These are phyloP conservation scores for Micropoecilia bifurca DNA, from an alignment of 2,797 vertebrate genomes.

Conservation along the genomic window DNA sequence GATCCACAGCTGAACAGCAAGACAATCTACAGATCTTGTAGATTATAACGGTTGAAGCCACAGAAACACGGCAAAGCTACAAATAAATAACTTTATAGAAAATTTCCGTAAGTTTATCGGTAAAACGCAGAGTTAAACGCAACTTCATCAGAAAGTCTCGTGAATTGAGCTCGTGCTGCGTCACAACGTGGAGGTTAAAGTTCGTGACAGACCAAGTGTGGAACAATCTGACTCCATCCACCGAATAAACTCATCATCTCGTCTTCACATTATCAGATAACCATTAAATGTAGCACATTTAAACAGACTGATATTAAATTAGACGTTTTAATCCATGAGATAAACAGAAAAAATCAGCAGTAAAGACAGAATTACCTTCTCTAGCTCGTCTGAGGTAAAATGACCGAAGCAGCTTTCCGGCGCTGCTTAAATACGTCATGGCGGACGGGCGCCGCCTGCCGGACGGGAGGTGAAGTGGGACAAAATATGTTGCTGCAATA, in stretches of 20 bases:
- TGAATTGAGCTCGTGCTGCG: background rate
- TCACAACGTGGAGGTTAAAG: background rate
- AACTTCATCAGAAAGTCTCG: background rate
- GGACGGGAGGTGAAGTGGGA: slow-evolving; percentile 14
- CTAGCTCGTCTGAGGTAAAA: background rate
- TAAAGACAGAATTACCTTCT: rapidly evolving
- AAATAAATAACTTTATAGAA: background rate
- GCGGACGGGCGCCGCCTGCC: background rate
- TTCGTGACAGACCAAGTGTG: background rate
- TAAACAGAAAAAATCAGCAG: background rate
- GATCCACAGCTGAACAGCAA: too few species aligned
- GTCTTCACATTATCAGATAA: rapidly evolving
- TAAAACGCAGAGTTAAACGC: background rate
- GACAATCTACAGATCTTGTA: too few species aligned
- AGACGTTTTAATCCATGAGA: background rate
- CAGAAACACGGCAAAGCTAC: background rate
- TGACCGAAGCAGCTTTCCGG: rapidly evolving
- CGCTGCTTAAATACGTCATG: background rate
- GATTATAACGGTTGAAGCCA: background rate
- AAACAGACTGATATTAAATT: background rate
- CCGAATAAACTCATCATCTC: rapidly evolving
- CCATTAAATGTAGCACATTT: rapidly evolving
- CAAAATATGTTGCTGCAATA: background rate
- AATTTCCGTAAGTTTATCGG: background rate
- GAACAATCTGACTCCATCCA: slow-evolving; percentile 31